These are phyloP conservation scores for Eudemis profundana DNA, from an alignment of 2,888 invertebrate genomes.

Conservation along the genomic window DNA sequence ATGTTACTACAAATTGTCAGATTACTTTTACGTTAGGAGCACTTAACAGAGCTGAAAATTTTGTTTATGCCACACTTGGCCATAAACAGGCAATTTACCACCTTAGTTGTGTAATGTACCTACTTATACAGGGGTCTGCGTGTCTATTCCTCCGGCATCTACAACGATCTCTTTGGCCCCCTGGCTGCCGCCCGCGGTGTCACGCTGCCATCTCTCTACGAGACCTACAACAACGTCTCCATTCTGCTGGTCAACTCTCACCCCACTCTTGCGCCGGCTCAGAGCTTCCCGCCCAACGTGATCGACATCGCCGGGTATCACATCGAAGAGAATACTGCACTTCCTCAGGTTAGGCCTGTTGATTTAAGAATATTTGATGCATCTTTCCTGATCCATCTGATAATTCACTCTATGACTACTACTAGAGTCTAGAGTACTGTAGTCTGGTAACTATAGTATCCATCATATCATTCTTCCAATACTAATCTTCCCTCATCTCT, in stretches of 20 bases:
- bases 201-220: constrained; percentile 29
- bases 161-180: constrained; percentile 22
- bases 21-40: too few relatives aligned
- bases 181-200: constrained; percentile 41
- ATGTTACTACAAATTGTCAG: too few relatives aligned
- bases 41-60: too few relatives aligned
- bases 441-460: too few relatives aligned
- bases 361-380: too few relatives aligned
- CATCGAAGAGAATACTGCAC: constrained; percentile 25
- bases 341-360: constrained; percentile 44
- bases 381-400: too few relatives aligned
- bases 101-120: too few relatives aligned
- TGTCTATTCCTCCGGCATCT: background rate
- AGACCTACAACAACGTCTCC: constrained; percentile 39
- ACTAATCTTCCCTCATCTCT: too few relatives aligned
- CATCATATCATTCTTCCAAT: too few relatives aligned
- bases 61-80: too few relatives aligned
- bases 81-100: background rate
- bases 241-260: constrained; percentile 45
- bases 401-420: too few relatives aligned
- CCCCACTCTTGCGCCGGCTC: constrained; percentile 33
- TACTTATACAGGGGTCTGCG: constrained; percentile 6
- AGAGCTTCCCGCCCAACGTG: constrained; percentile 43
- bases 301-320: constrained; percentile 45
- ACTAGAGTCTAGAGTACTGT: too few relatives aligned